phyloP scores from a whole-genome alignment of 2,797 vertebrate species.

The Melanotaenia maccullochi region DNA sequence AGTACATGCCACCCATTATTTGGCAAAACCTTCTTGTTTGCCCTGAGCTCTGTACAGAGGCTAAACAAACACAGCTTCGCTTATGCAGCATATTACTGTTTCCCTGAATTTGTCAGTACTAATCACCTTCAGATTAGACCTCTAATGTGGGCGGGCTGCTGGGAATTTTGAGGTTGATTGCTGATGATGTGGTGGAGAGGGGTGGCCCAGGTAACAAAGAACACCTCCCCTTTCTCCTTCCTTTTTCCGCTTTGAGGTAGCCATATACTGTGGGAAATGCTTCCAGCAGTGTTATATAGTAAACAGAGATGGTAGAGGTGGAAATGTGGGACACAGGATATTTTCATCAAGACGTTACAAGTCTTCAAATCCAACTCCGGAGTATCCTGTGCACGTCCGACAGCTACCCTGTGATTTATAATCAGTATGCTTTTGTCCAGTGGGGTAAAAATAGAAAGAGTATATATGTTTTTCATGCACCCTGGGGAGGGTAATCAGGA shows the following conservation, averaged over 20 bases:
- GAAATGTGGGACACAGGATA: slow-evolving; percentile 46
- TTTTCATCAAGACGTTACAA: slow-evolving; percentile 64
- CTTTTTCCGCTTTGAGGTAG: slow-evolving; percentile 51
- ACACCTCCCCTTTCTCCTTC: background rate
- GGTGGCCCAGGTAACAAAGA: slow-evolving; percentile 55
- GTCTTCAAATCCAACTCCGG: slow-evolving; percentile 52
- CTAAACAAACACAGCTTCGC: slow-evolving; percentile 74
- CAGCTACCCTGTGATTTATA: slow-evolving; percentile 65
- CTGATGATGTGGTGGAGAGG: slow-evolving; percentile 59
- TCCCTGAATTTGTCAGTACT: slow-evolving; percentile 72
- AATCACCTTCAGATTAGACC: slow-evolving; percentile 67
- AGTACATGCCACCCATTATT: slow-evolving; percentile 73
- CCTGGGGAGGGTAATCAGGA: slow-evolving; percentile 78
- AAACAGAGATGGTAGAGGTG: slow-evolving; percentile 40
- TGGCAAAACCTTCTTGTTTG: slow-evolving; percentile 70
- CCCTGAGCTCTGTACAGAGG: slow-evolving; percentile 58
- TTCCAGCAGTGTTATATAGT: slow-evolving; percentile 31
- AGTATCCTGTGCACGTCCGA: slow-evolving; percentile 52
- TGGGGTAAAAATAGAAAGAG: slow-evolving; percentile 64
- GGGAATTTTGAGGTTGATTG: slow-evolving; percentile 68
- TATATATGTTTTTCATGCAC: slow-evolving; percentile 58
- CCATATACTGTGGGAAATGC: slow-evolving; percentile 22
- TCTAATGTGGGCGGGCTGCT: slow-evolving; percentile 54
- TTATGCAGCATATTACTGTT: slow-evolving; percentile 69
- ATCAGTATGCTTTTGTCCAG: slow-evolving; percentile 62